These are phyloP conservation scores for Drosophila gunungcola DNA, from an alignment of 1,140 invertebrate genomes.

Conservation along the genomic window DNA sequence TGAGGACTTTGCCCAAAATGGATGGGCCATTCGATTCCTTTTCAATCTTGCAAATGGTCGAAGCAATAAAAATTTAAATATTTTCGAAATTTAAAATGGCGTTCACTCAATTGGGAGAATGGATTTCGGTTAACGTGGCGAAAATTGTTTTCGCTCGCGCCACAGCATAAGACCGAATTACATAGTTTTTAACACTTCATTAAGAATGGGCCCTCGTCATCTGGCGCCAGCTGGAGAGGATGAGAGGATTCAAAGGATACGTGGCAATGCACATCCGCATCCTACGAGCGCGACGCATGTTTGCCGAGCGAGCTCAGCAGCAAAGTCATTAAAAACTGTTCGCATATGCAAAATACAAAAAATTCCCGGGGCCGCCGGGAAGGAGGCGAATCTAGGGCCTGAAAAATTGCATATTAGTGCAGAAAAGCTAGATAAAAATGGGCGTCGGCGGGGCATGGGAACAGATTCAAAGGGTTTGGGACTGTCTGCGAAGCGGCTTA, in stretches of 20 bases:
- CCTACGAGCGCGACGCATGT: conserved; percentile 67
- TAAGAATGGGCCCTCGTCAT: conserved; percentile 56
- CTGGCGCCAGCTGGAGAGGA: conserved; percentile 39
- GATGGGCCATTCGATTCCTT: conserved; percentile 38
- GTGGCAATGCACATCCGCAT: conserved; percentile 61
- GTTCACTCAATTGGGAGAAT: conserved; percentile 14
- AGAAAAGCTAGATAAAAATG: conserved; percentile 68
- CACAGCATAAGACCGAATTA: conserved; percentile 73
- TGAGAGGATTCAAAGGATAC: conserved; percentile 62
- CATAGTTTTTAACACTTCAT: conserved; percentile 82
- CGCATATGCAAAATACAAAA: conserved; percentile 73
- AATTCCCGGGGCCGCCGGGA: conserved; percentile 19
- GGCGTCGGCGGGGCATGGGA: not conserved
- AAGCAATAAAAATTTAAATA: conserved; percentile 80
- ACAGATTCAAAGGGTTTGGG: conserved; percentile 24
- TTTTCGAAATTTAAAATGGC: conserved; percentile 74
- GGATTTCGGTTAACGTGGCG: conserved; percentile 49
- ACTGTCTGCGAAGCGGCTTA: conserved; percentile 75
- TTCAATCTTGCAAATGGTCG: conserved; percentile 74
- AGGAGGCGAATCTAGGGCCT: conserved; percentile 32
- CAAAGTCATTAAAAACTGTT: conserved; percentile 83
- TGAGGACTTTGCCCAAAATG: conserved; percentile 17
- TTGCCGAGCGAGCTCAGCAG: conserved; percentile 74
- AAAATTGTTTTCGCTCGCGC: conserved; percentile 54
- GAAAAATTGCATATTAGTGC: conserved; percentile 80